phyloP scores from a whole-genome alignment of 2,113 vertebrate species.

The Myiopsitta monachus region DNA sequence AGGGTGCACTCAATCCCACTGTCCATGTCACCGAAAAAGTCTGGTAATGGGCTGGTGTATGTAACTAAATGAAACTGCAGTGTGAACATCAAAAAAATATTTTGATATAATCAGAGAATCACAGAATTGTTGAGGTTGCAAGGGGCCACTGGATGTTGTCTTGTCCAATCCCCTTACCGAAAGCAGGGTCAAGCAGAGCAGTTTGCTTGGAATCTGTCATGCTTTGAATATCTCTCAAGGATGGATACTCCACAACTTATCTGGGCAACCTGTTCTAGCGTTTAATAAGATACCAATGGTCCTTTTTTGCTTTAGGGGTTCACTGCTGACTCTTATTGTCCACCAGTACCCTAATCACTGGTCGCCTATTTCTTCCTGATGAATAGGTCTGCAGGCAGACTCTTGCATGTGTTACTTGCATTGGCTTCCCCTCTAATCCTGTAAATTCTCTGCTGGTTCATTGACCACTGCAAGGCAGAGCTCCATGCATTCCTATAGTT shows the following conservation, averaged over 20 bases:
- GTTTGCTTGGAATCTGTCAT: neutral
- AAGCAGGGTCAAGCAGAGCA: neutral
- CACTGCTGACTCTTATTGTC: neutral
- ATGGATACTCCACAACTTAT: neutral
- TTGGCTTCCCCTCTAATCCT: neutral
- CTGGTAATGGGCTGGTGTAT: neutral
- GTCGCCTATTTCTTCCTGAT: neutral
- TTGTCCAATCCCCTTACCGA: neutral
- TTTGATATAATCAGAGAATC: neutral
- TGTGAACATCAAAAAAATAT: neutral
- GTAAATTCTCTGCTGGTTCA: neutral
- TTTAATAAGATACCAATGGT: neutral
- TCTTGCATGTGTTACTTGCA: no score
- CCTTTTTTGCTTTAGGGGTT: neutral
- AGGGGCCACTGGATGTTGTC: neutral
- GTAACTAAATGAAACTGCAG: neutral
- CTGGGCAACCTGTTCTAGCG: neutral
- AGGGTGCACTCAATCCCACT: neutral
- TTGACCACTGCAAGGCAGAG: neutral
- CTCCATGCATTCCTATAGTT: rapidly evolving
- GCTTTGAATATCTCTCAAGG: neutral
- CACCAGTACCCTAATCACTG: neutral
- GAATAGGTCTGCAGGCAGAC: neutral
- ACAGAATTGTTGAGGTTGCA: neutral
- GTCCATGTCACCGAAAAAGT: neutral